Evolutionary conservation across 2,888 invertebrate species (phyloP), one percentile per base, ranked within the genome.

Genomic region (Stenodema calcarata): DNA sequence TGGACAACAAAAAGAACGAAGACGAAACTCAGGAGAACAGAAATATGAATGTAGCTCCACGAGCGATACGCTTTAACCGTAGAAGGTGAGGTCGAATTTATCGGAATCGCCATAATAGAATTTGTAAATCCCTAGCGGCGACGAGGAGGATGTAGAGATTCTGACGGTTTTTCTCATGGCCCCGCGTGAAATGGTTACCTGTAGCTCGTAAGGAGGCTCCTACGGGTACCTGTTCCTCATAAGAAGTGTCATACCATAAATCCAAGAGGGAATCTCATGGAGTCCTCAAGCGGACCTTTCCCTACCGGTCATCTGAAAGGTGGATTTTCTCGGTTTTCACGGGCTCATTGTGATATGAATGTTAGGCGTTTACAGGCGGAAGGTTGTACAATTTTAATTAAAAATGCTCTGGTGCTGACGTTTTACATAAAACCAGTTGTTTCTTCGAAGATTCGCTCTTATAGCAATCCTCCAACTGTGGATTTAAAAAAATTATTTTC

Each of bases 71-170:
- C 80, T 30, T 80, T 54, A 41, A 78, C 80, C 54, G 54, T 80
- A 80, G 50, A 78, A 80, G 80, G 80, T 28, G 80, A 80, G 80
- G 23, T 80, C 14, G 54, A 50, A 80, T 80, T 80, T 80, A 80
- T 80, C 80, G 80, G 80, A 50, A 80, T 80, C 28, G 50, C 80
- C 54, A 80, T 80, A 80, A 80, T 80, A 80, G 80, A 80, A 80
- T 80, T 80, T 80, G 30, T 80, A 80, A 54, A 80, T 80, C 80
- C 80, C 47, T n/a, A 6, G 27, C 23, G 14, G 47, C 2, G 80
- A 80, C 1, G 30, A n/a, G 23, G 18, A 47, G 50, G 50, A 79
- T 18, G n/a, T n/a, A 42, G 80, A 79, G 7, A 47, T 50, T 80
- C 80, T 30, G 80, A 50, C 9, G 75, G 16, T 14, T 50, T 30